These are phyloP conservation scores for Gallirallus australis DNA, from an alignment of 2,797 vertebrate species.

Conservation along the genomic window DNA sequence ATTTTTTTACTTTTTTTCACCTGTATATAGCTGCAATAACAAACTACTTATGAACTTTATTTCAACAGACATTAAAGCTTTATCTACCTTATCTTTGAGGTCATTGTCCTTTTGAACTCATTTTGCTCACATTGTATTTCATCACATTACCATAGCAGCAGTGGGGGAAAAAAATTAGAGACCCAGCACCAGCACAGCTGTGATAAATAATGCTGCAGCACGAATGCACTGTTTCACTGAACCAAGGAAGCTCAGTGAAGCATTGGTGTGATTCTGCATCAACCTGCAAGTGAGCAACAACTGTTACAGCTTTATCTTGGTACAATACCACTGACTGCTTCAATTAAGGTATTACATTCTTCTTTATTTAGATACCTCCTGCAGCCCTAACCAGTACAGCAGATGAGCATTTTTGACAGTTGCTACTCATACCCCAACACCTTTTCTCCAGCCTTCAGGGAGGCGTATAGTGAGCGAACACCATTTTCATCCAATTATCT, in stretches of 20 bases:
- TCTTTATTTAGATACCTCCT: background rate
- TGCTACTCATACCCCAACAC: conserved; percentile 24
- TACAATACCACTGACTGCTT: background rate
- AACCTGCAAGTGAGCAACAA: background rate
- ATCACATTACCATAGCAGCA: background rate
- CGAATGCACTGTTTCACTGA: background rate
- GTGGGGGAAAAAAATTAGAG: no score
- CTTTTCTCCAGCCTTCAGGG: background rate
- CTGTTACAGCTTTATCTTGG: background rate
- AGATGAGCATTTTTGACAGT: conserved; percentile 5
- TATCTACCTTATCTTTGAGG: background rate
- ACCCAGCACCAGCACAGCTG: background rate
- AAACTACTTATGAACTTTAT: background rate
- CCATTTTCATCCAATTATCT: background rate
- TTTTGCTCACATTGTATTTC: background rate
- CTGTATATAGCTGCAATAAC: background rate
- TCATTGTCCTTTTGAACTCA: background rate
- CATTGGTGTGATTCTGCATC: background rate
- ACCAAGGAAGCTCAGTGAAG: background rate
- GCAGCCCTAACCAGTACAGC: background rate
- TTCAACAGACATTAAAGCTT: background rate
- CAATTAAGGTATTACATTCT: background rate
- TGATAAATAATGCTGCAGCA: background rate
- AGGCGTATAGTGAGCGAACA: background rate
- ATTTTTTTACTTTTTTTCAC: background rate